Evolutionary conservation across 2,888 invertebrate species (phyloP), one percentile per base, ranked within the genome.

Genomic region (Sisyra terminalis): DNA sequence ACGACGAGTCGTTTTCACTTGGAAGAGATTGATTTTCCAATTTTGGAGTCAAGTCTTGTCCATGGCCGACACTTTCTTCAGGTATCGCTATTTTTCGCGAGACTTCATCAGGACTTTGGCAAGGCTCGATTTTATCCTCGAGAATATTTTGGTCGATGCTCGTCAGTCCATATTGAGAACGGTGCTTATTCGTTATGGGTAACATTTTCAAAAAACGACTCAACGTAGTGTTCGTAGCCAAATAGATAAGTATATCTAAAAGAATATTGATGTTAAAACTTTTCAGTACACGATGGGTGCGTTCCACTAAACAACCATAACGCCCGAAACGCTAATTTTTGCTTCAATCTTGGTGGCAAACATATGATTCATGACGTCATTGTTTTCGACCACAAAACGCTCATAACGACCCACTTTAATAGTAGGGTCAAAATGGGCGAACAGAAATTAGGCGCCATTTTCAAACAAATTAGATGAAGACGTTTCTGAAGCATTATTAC

Each of bases 231-330:
- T 57, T 58, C n/a, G 61, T 59, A 2, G 67, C 64, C 8, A 65
- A 56, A 49, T 65, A 57, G 1, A 61, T 59, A 38, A 68, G 49
- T 42, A 65, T 55, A 52, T 66, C 68, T 67, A 56, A 53, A 44
- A 42, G 46, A 46, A 46, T 36, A 29, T 8, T 32, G 30, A 32
- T 32, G 8, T 30, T 13, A 30, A 15, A 8, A 15, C 3, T 2
- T 7, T 17, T 16, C n/a, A n/a, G n/a, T n/a, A n/a, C n/a, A n/a
- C n/a, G n/a, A n/a, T n/a, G n/a, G n/a, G n/a, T n/a, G n/a, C n/a
- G n/a, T n/a, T n/a, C n/a, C n/a, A n/a, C n/a, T n/a, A n/a, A n/a
- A n/a, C n/a, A n/a, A n/a, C n/a, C n/a, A n/a, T n/a, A n/a, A n/a
- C n/a, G n/a, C n/a, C n/a, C n/a, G n/a, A n/a, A n/a, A n/a, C n/a